Evolutionary conservation across 2,797 vertebrate genomes (phyloP), one percentile per base, ranked within the genome.

Genomic region (Varecia variegata): DNA sequence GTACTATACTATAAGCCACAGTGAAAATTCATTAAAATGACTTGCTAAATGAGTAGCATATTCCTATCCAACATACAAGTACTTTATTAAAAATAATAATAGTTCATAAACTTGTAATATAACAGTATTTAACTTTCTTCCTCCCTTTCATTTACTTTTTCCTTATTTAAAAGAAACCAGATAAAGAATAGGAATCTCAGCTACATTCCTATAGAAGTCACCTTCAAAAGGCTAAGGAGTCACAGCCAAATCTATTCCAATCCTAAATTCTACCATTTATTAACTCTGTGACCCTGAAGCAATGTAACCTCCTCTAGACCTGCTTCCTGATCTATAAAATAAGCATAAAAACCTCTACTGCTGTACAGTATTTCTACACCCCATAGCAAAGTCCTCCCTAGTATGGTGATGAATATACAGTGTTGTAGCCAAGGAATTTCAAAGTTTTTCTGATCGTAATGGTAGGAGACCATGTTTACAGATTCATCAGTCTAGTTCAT

Each of bases 121-220:
- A 90, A 79, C 52, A 23, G 25, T 73, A 90, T 47, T 80, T 81
- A 90, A 70, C 32, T 67, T 93, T 76, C 56, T 15, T 20, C 67
- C 68, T 85, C n/a, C 12, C 35, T 87, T 82, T 67, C 17, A 38
- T 38, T 80, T 77, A 47, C 70, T 71, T 65, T 50, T 35, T 40
- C 68, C 54, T 68, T 90, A 56, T 76, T 82, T 91, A 84, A 94
- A 25, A 84, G n/a, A 92, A 90, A 81, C 18, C 88, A 88, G 73
- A 79, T 80, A 18, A 86, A 54, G 7, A 71, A 83, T 10, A 71
- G 11, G 27, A 82, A 81, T 87, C 32, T 89, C 52, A 95, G 30
- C 38, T 54, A 73, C 50, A 89, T 25, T 68, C 9, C 81, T 79
- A 68, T 43, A 74, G 68, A 95, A 54, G 25, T 12, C 88, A 10